Evolutionary conservation across 2,888 invertebrate species (phyloP).

Genomic region (Cecidostiba fungosa): DNA sequence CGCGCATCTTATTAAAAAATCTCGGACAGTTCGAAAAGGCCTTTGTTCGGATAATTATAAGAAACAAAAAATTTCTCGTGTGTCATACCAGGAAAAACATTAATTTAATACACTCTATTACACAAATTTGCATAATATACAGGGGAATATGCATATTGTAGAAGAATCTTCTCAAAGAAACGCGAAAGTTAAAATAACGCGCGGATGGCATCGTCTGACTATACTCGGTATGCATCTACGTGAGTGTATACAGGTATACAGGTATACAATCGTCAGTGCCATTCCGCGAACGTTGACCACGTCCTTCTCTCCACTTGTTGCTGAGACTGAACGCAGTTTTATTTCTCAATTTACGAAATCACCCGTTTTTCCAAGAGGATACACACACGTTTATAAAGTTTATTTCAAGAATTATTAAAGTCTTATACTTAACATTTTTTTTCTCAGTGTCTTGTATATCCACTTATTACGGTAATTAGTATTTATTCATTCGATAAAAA

Average conservation of each 20-base stretch:
- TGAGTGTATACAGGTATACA: neutral
- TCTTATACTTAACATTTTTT: neutral
- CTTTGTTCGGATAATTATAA: neutral
- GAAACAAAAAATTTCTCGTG: neutral
- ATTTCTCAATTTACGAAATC: neutral
- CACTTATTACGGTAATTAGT: too few relatives aligned
- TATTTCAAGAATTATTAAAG: neutral
- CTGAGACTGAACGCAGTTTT: neutral
- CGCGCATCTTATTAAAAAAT: constrained; percentile 10
- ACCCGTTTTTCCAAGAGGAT: neutral
- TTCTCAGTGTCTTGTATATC: too few relatives aligned
- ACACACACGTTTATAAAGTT: neutral
- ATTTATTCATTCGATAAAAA: too few relatives aligned
- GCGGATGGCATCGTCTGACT: neutral
- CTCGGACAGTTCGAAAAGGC: neutral
- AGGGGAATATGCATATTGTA: too few relatives aligned
- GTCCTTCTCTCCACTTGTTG: neutral
- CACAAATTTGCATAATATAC: neutral
- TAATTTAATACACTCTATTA: neutral
- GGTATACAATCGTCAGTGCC: neutral
- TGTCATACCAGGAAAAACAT: neutral
- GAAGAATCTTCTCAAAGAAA: neutral
- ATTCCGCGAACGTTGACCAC: constrained; percentile 5
- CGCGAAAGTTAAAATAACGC: neutral
- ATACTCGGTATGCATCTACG: constrained; percentile 1